Base-by-base conservation (phyloP, 1,140 invertebrate species). In the Sycophaga agraensis region DNA sequence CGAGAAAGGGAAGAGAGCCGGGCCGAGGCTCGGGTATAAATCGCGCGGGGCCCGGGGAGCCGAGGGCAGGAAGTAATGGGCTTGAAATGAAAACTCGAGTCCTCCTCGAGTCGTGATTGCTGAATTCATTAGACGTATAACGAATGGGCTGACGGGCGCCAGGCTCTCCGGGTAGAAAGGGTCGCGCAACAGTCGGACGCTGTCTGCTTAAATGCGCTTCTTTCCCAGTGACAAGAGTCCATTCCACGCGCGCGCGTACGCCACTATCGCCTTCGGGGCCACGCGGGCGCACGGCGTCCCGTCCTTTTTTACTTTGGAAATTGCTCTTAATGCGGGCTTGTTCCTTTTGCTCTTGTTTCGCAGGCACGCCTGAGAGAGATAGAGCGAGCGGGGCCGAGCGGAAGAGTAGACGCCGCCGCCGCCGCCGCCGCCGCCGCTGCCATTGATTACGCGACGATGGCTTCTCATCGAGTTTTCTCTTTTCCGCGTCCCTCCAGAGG, bases 391-490 rank as follows among this genome's bases (percentile, higher is more conserved):
- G n/a, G n/a, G n/a, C n/a, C 7, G 31, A 37, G 26, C 14, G 5
- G 19, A 17, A 24, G 21, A 53, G 4, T 21, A n/a, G 16, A 14
- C 21, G 12, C 42, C 11, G 12, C 8, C n/a, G 37, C n/a, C n/a
- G n/a, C n/a, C n/a, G n/a, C n/a, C n/a, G n/a, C n/a, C n/a, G n/a
- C n/a, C n/a, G n/a, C n/a, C n/a, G n/a, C 17, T 5, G 19, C 31
- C 24, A 49, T 58, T 49, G 14, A 46, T 58, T 49, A 49, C 21
- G 21, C 9, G 22, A 19, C 37, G 26, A 59, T 42, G 9, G 35
- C 35, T 34, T 26, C 22, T 45, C 21, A 53, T 43, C 39, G 37
- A 60, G 49, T 50, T 59, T 22, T 59, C 46, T 50, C 37, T 50
- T 31, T 59, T 49, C 37, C 24, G 34, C 11, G 21, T 42, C 14